Evolutionary conservation across 2,797 vertebrate species (phyloP).

Genomic region (Scolopax rusticola): DNA sequence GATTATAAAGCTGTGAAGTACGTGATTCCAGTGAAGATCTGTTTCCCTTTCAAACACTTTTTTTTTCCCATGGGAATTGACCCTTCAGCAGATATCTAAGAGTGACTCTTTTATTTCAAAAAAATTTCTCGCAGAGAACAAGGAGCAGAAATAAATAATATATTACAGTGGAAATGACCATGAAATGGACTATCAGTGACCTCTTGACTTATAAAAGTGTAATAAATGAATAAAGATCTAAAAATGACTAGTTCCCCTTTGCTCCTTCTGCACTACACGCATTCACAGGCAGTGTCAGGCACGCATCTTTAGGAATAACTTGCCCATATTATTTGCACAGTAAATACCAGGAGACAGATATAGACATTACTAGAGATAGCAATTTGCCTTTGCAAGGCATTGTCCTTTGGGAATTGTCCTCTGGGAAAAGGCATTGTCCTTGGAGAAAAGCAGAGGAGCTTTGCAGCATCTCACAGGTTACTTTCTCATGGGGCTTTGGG

Average conservation of each 20-base stretch:
- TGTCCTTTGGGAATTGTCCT: neutral
- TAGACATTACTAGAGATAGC: accelerated
- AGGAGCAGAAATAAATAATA: neutral
- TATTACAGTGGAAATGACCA: neutral
- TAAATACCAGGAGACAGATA: accelerated
- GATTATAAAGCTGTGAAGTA: neutral
- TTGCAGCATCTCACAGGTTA: neutral
- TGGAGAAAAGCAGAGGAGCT: neutral
- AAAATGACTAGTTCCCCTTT: neutral
- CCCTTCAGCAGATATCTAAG: neutral
- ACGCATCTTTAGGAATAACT: neutral
- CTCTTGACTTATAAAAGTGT: neutral
- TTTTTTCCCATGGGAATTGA: neutral
- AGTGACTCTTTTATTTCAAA: neutral
- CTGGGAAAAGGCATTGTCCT: neutral
- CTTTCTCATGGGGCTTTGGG: neutral
- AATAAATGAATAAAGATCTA: neutral
- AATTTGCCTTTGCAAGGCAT: neutral
- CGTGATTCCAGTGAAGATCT: neutral
- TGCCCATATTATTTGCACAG: neutral
- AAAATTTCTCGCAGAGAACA: neutral
- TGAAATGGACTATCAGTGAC: neutral
- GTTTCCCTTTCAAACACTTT: neutral
- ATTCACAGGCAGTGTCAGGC: neutral
- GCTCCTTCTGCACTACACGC: neutral